phyloP scores from a whole-genome alignment of 2,888 invertebrate genomes.

The Isoperla grammatica region DNA sequence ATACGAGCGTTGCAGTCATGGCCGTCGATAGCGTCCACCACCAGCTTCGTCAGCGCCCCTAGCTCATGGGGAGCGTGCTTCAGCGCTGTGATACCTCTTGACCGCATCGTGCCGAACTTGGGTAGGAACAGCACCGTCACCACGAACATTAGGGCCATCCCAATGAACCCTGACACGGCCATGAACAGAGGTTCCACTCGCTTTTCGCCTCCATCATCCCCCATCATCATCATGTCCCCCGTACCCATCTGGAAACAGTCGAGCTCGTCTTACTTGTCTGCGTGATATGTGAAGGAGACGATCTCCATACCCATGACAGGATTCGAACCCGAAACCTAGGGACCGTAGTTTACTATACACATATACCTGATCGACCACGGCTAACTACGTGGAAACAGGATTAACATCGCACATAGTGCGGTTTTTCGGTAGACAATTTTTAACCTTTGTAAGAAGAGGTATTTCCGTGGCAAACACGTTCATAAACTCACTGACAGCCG shows the following conservation, averaged over 20 bases:
- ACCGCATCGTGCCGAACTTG: conserved; percentile 40
- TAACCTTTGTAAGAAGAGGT: too few relatives aligned
- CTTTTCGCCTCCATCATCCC: conserved; percentile 40
- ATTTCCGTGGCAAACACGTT: too few relatives aligned
- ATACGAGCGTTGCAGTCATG: conserved; percentile 46
- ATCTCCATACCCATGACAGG: too few relatives aligned
- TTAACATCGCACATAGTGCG: too few relatives aligned
- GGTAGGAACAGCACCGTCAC: conserved; percentile 49
- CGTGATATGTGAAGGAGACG: too few relatives aligned
- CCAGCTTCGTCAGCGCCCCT: conserved; percentile 42
- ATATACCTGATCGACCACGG: too few relatives aligned
- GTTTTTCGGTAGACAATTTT: too few relatives aligned
- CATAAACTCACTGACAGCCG: too few relatives aligned
- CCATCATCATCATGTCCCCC: conserved; percentile 31
- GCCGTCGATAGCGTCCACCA: conserved; percentile 46
- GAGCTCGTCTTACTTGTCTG: too few relatives aligned
- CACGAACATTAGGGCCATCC: conserved; percentile 51
- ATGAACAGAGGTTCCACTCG: conserved; percentile 50
- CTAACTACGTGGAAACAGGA: too few relatives aligned
- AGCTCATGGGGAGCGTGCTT: conserved; percentile 40
- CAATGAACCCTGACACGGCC: conserved; percentile 53
- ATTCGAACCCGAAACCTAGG: too few relatives aligned
- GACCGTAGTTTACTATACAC: too few relatives aligned
- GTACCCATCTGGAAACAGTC: conserved; percentile 33
- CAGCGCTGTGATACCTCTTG: conserved; percentile 34